Base-by-base conservation (phyloP, 2,113 vertebrate genomes). In the Gasterosteus aculeatus region DNA sequence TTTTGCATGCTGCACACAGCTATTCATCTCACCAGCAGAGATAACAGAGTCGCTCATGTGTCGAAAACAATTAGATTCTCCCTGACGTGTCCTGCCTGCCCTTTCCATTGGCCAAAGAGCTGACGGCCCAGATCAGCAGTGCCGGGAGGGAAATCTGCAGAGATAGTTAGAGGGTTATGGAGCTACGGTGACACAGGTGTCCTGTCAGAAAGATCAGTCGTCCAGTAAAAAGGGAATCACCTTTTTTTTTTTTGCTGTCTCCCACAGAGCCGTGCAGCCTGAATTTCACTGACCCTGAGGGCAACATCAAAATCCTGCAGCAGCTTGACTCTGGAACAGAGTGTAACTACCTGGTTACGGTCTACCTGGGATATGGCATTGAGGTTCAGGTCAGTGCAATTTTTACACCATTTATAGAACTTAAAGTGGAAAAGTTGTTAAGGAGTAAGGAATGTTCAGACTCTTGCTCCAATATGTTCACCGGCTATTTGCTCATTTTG, bases 311-410 rank as follows among this genome's bases (percentile, higher is more conserved):
- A 86, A 95, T 97, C 80, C 95, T 95, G 0, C 92, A 91, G 44
- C 92, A 89, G 1, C 70, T 81, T 3, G 95, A 96, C 19, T 92
- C 92, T 31, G 89, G 90, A 73, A 78, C 95, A 84, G 96, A 98
- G 83, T 99, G 98, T 85, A 95, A 93, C 90, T 98, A 97, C 92
- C 94, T 95, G 68, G 91, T 99, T 81, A 96, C 96, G 0, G 97
- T 98, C 78, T 99, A 97, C 81, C 95, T 97, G 11, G 97, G 98
- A 83, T 98, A 97, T 0, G 98, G 97, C 0, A 95, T 99, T 42
- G 97, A 99, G 91, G 94, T 99, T 89, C 97, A 98, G 97, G 98
- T 99, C 72, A 95, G 93, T 89, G 86, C 57, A 19, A 14, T 22
- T 49, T 46, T 15, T 16, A 70, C 53, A 44, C 5, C 12, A 47